A percentile compares a stretch with the other conserved stretches of the same genome.
These are phyloP conservation scores for Odontomachus brunneus DNA, from an alignment of 1,140 invertebrate genomes.

Conservation along the genomic window DNA sequence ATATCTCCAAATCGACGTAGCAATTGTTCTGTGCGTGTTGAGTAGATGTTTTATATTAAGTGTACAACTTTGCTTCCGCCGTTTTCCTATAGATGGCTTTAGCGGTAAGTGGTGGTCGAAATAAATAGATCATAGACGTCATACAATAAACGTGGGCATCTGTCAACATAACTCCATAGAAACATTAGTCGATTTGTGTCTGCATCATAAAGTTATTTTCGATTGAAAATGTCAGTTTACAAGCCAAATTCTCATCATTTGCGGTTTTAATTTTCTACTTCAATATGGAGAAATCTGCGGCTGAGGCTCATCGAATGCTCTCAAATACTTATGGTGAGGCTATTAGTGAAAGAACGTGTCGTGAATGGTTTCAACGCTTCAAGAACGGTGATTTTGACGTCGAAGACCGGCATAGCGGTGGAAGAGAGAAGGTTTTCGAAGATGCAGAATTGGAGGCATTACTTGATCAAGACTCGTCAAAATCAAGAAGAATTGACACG, in stretches of 20 bases:
- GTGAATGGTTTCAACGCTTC: conserved; percentile 3
- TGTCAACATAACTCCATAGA: conserved; percentile 37
- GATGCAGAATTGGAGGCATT: too few relatives aligned
- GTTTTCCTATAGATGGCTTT: conserved; percentile 20
- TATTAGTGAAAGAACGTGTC: conserved; percentile 13
- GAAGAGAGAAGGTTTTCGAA: too few relatives aligned
- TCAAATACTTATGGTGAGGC: background rate
- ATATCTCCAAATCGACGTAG: too few relatives aligned
- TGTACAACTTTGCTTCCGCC: conserved; percentile 11
- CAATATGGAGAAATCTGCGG: background rate
- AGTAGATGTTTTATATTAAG: too few relatives aligned
- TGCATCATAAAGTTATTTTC: conserved; percentile 42
- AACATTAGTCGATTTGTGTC: conserved; percentile 59
- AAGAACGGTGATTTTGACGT: background rate
- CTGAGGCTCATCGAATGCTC: conserved; percentile 15
- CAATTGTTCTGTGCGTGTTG: too few relatives aligned
- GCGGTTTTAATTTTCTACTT: conserved; percentile 8
- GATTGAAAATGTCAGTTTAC: conserved; percentile 1
- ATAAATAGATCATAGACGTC: conserved; percentile 44
- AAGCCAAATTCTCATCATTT: conserved; percentile 1
- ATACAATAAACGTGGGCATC: conserved; percentile 37
- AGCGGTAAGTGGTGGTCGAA: conserved; percentile 24
- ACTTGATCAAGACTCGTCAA: too few relatives aligned
- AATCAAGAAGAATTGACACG: too few relatives aligned
- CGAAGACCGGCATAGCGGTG: too few relatives aligned